Base-by-base conservation (phyloP, 2,113 vertebrate genomes). In the Trogon melanurus region DNA sequence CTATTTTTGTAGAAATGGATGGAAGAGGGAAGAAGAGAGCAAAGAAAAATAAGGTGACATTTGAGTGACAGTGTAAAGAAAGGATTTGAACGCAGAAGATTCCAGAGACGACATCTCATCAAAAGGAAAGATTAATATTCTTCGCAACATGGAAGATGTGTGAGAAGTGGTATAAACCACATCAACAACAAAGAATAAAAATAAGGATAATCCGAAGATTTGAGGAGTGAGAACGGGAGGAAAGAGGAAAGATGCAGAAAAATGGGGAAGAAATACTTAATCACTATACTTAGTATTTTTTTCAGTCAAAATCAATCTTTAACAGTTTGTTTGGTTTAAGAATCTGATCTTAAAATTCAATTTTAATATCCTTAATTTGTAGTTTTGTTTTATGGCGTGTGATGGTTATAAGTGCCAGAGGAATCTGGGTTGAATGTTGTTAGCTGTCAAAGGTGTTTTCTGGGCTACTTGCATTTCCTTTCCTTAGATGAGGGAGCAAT, bases 11-110 rank as follows among this genome's bases (percentile, higher is more conserved):
- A 79, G 54, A 69, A 87, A 41, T 69, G 27, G 7, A 2, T 85
- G 50, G 58, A 81, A 76, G 58, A 72, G 8, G 13, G 22, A 9
- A 53, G 74, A 94, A 92, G 20, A 92, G 20, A 92, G 50, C 48
- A n/a, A 69, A 85, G 45, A 91, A 16, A 85, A 89, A 34, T 79
- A 85, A 85, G 50, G n/a, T 91, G 81, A 71, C 65, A 47, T 58
- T 72, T 91, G 80, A 91, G n/a, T 84, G 88, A 66, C 81, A 87
- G 66, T 85, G 20, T 75, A 93, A 93, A 89, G 83, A 86, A 92
- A 78, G 22, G 19, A 91, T 93, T 70, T 93, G 79, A 93, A 75
- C 57, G 47, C 25, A 86, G 76, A 65, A 64, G 74, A 85, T 89
- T 87, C 70, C 61, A 70, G 89, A 94, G 70, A 20, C 23, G 53